Evolutionary conservation across 2,113 vertebrate species (phyloP), one percentile per base, ranked within the genome.

Genomic region (Sceloporus undulatus): DNA sequence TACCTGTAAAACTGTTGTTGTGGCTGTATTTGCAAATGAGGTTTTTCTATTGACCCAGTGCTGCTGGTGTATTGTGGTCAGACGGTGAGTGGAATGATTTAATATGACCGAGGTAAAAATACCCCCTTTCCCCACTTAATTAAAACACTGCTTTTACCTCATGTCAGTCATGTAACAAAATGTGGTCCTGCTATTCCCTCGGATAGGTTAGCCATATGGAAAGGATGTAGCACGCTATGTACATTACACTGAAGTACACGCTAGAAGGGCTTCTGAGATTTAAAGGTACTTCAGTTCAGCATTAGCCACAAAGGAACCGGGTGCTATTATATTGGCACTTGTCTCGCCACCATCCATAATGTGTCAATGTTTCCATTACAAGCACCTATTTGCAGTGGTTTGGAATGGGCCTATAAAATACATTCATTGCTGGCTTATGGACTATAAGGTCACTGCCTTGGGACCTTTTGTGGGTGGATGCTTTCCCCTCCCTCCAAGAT

Each of bases 1-100:
- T 96, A 96, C 96, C 96, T 96, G 95, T 95, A 96, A 97, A 97
- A 93, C 74, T 93, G 78, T 27, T 89, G 94, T 86, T 93, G 97
- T 94, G 97, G 94, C 95, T 81, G 86, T 92, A 94, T n/a, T 95
- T 94, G 95, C 91, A 94, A 96, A 96, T 91, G 95, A 95, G 94
- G 40, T 42, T 18, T 76, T 62, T 77, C 91, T 87, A 89, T 91
- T 86, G 86, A 90, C 93, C 87, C 74, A 78, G 66, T 85, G 90
- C 91, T 93, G 42, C 84, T 94, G 84, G 1, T 29, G 66, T 86
- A 92, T 40, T 11, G 1, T 34, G 87, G 90, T 85, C 16, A 10
- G 82, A 75, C 71, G 1, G 23, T 91, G 86, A 91, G 42, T 92
- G 81, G 88, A 68, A 88, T 48, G 87, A 93, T 92, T 94, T 93